phyloP scores from a whole-genome alignment of 2,888 invertebrate species.

The Drosophila anomalipes region DNA sequence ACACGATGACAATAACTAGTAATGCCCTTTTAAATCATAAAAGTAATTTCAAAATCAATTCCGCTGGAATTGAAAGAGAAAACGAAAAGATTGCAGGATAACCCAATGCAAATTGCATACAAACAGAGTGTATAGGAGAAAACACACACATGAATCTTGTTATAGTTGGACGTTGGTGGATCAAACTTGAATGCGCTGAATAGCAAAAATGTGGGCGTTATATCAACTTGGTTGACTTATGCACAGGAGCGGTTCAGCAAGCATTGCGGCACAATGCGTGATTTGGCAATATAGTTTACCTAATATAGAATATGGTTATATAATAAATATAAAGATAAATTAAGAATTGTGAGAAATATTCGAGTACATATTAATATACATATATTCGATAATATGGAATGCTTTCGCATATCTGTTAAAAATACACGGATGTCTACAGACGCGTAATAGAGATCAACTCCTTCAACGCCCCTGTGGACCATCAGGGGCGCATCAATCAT shows the following conservation, averaged over 20 bases:
- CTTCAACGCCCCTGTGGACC: slow-evolving; percentile 1
- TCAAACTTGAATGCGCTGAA: slow-evolving; percentile 19
- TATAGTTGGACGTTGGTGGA: slow-evolving; percentile 1
- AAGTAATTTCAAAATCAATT: slow-evolving; percentile 31
- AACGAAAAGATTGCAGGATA: slow-evolving; percentile 15
- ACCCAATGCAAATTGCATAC: slow-evolving; percentile 36
- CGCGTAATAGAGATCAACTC: neutral
- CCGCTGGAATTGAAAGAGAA: slow-evolving; percentile 7
- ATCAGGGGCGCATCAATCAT: slow-evolving; percentile 50
- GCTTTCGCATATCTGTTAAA: neutral
- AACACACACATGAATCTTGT: slow-evolving; percentile 11
- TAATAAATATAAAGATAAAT: neutral
- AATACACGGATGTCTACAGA: neutral
- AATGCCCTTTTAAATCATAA: slow-evolving; percentile 30
- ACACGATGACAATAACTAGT: neutral
- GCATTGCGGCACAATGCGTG: neutral
- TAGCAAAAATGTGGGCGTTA: slow-evolving; percentile 9
- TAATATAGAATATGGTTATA: neutral
- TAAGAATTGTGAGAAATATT: neutral
- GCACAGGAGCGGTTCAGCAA: slow-evolving; percentile 19
- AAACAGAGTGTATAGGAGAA: slow-evolving; percentile 14
- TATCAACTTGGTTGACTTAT: neutral
- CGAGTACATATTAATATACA: neutral
- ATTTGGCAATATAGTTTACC: neutral
- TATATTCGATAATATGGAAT: neutral